A percentile compares a stretch with the other conserved stretches of the same genome.
phyloP scores from a whole-genome alignment of 2,113 vertebrate species.

The Labrus mixtus region DNA sequence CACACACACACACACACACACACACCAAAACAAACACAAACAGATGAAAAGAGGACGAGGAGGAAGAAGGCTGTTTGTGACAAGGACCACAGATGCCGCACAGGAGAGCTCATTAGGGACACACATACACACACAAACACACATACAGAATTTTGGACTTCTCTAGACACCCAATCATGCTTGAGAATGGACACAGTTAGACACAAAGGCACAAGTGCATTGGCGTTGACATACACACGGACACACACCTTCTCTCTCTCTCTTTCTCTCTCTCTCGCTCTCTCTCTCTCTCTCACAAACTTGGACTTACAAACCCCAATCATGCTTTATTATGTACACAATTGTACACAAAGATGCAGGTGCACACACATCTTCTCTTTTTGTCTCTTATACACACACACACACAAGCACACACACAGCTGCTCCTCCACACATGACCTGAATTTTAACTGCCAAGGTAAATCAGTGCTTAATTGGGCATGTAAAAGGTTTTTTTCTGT shows the following conservation, averaged over 20 bases:
- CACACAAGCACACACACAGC: constrained; percentile 52
- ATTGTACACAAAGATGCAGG: no score
- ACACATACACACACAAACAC: constrained; percentile 27
- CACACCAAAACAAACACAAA: not conserved
- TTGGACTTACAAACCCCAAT: no score
- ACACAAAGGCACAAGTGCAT: constrained; percentile 4
- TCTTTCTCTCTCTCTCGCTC: no score
- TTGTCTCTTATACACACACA: not conserved
- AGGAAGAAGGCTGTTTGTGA: constrained; percentile 55
- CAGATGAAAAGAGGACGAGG: constrained; percentile 51
- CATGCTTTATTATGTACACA: no score
- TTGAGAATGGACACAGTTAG: constrained; percentile 27
- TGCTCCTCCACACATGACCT: constrained; percentile 75
- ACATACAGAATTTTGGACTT: constrained; percentile 29
- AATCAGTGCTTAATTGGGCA: constrained; percentile 69
- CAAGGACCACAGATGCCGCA: constrained; percentile 67
- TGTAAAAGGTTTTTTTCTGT: constrained; percentile 43
- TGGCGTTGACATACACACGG: not conserved
- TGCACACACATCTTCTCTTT: no score
- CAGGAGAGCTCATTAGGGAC: constrained; percentile 66
- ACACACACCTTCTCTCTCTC: not conserved
- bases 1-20: constrained; percentile 4
- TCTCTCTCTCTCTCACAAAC: no score
- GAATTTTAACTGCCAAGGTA: constrained; percentile 73
- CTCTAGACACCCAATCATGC: constrained; percentile 25